Percentiles rank a stretch among this genome's conserved stretches.
Evolutionary conservation across 2,797 vertebrate genomes (phyloP).

Genomic region (Amphiprion clarkii): DNA sequence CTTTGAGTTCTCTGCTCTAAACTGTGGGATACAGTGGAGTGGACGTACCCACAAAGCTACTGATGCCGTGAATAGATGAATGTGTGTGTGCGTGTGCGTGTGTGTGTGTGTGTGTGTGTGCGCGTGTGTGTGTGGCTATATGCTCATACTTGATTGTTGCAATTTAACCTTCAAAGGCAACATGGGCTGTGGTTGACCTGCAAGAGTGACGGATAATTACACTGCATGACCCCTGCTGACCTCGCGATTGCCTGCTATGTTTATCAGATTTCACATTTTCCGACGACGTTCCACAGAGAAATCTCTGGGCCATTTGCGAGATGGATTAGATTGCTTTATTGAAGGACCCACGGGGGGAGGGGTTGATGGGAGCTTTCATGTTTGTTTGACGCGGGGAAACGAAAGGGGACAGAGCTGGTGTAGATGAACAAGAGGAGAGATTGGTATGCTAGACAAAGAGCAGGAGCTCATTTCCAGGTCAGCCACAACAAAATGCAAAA

Average conservation of each 20-base stretch:
- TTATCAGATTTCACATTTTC: slow-evolving; percentile 89
- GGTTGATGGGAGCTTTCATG: slow-evolving; percentile 79
- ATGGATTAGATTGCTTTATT: slow-evolving; percentile 86
- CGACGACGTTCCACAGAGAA: slow-evolving; percentile 84
- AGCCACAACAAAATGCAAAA: slow-evolving; percentile 21
- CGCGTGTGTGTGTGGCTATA: slow-evolving; percentile 59
- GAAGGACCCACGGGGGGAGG: slow-evolving; percentile 69
- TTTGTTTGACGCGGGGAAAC: slow-evolving; percentile 88
- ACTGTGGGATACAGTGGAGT: slow-evolving; percentile 52
- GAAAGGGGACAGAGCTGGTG: slow-evolving; percentile 73
- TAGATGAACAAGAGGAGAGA: slow-evolving; percentile 49
- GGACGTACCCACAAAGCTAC: slow-evolving; percentile 31
- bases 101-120: slow-evolving; percentile 1
- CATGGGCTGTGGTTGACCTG: slow-evolving; percentile 83
- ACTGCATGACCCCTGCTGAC: slow-evolving; percentile 77
- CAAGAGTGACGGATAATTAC: slow-evolving; percentile 87
- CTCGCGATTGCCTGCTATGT: slow-evolving; percentile 66
- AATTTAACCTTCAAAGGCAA: slow-evolving; percentile 89
- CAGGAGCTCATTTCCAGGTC: slow-evolving; percentile 30
- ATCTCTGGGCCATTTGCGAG: slow-evolving; percentile 85
- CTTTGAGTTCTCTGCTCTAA: slow-evolving; percentile 36
- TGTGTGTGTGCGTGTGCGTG: slow-evolving; percentile 16
- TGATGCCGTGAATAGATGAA: slow-evolving; percentile 27
- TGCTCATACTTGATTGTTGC: slow-evolving; percentile 88
- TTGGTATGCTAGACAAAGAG: slow-evolving; percentile 45